Conservation (phyloP, 2,113 vertebrate species). For the Takifugu bimaculatus region DNA sequence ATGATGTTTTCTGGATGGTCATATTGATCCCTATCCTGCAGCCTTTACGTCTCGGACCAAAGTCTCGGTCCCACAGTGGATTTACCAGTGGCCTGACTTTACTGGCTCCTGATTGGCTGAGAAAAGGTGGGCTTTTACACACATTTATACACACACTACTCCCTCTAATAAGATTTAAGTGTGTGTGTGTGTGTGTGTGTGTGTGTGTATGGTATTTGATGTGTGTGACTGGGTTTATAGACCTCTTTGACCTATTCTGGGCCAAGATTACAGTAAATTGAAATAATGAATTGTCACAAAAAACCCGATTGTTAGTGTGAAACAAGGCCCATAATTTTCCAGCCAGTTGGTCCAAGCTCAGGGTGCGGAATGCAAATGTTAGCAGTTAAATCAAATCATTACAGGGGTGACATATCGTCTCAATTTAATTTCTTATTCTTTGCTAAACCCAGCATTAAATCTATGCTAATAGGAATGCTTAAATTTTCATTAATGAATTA, state of each 20-base stretch:
- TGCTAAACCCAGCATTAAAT: too few species aligned
- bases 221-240: slow-evolving; percentile 23
- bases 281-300: slow-evolving; percentile 41
- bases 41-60: neutral
- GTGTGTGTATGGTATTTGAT: neutral
- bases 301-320: slow-evolving; percentile 28
- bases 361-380: neutral
- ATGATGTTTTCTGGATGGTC: neutral
- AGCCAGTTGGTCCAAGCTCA: neutral
- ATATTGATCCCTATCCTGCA: neutral
- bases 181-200: neutral
- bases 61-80: neutral
- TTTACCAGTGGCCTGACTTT: slow-evolving; percentile 63
- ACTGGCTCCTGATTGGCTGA: slow-evolving; percentile 47
- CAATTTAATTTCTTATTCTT: too few species aligned
- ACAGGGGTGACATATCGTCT: neutral
- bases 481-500: too few species aligned
- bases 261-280: slow-evolving; percentile 34
- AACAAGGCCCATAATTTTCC: slow-evolving; percentile 13
- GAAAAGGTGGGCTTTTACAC: slow-evolving; percentile 31
- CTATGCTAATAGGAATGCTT: too few species aligned
- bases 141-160: neutral
- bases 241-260: slow-evolving; percentile 41
- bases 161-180: slow-evolving; percentile 6
- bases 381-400: neutral